Base-by-base conservation (phyloP, 2,113 vertebrate species). In the Capricornis sumatraensis region DNA sequence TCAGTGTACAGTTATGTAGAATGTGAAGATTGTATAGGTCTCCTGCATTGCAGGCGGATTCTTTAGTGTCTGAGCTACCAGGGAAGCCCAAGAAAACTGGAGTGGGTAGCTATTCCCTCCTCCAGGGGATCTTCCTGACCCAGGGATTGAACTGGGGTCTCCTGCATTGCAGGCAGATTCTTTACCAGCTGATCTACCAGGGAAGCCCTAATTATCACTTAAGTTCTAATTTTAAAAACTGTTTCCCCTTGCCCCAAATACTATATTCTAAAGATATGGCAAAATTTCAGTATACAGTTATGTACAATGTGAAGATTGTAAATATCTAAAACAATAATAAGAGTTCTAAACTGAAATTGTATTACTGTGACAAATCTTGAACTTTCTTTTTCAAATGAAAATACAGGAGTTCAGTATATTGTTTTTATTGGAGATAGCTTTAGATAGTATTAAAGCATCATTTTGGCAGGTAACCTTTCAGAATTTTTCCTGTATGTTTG, bases 301-400 rank as follows among this genome's bases (percentile, higher is more conserved):
- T 30, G 1, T 79, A 19, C 33, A 9, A 47, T 87, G 27, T 87
- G 53, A 90, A 94, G 40, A 52, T 21, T 92, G 2, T 87, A 92
- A 95, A 79, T 89, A 64, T 50, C 8, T 67, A 27, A 91, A 95
- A 67, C 60, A 86, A 36, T 45, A 79, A 23, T 95, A 71, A 89
- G n/a, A 60, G 7, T 52, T 87, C 3, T 95, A 23, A 95, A 60
- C 67, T 84, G 43, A 86, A 89, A 64, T 40, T 87, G 13, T 91
- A 78, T 92, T 94, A 47, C 62, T 91, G 62, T 87, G 82, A 57
- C 19, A 97, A 62, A 83, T 86, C 78, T 83, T 86, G 45, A 97
- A 53, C 76, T 89, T 86, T 94, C 17, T 55, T 74, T 95, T 96
- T 96, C 25, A 95, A 58, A 58, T 94, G 36, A 93, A 47, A 79